Base-by-base conservation (phyloP, 2,113 vertebrate genomes). In the Salminus brasiliensis region DNA sequence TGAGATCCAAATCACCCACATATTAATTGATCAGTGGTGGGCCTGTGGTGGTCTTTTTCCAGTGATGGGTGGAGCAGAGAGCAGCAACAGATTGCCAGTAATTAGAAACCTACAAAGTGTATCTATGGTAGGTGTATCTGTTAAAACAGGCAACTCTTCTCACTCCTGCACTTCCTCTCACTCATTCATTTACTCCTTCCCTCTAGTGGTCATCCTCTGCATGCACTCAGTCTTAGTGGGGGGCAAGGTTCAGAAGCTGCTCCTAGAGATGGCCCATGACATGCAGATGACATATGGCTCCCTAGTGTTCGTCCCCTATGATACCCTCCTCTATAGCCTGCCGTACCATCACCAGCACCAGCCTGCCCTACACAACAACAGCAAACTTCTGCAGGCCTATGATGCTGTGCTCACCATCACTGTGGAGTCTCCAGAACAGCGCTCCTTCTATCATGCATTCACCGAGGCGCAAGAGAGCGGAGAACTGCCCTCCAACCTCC, bases 151-250 rank as follows among this genome's bases (percentile, higher is more conserved):
- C n/a, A n/a, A n/a, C n/a, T n/a, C n/a, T n/a, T n/a, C n/a, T n/a
- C n/a, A n/a, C n/a, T n/a, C n/a, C n/a, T n/a, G n/a, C n/a, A n/a
- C n/a, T n/a, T n/a, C n/a, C 23, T 59, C 52, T 47, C 65, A 29
- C 5, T 47, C 36, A 18, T 36, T 23, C 21, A 9, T 23, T 57
- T 0, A 27, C 16, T 36, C 21, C 8, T 10, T 52, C 30, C n/a
- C 34, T 76, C 43, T 11, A 95, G 94, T 91, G 83, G 88, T 94
- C 47, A 85, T 95, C 81, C 92, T 95, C 76, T 94, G 94, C 83
- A 95, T 95, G 94, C 94, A 95, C 88, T 95, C 94, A 0, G 91
- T 80, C 3, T 85, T 95, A 69, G 89, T 94, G 0, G 94, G 94
- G 0, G 94, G 94, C 1, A 60, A 52, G 25, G 62, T 78, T 39